Evolutionary conservation across 1,140 invertebrate genomes (phyloP).

Genomic region (Tribolium madens): DNA sequence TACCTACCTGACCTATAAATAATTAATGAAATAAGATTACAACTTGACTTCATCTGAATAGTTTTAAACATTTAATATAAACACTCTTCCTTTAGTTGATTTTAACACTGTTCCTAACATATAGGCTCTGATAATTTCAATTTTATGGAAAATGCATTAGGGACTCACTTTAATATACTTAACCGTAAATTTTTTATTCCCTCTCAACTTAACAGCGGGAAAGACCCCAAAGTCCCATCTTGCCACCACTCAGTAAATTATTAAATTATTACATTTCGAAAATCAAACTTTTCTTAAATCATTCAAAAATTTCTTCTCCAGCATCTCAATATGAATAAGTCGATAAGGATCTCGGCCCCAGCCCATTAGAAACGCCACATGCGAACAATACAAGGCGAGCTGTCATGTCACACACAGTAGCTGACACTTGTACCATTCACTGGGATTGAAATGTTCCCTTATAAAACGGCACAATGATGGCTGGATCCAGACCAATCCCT

Average conservation of each 20-base stretch:
- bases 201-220: not conserved
- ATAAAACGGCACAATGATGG: slow-evolving; percentile 61
- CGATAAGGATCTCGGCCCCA: slow-evolving; percentile 47
- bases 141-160: not conserved
- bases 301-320: not conserved
- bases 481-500: slow-evolving; percentile 63
- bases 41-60: no score
- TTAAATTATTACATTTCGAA: not conserved
- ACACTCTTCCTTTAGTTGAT: no score
- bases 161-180: not conserved
- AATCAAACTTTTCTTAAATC: not conserved
- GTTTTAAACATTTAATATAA: no score
- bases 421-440: slow-evolving; percentile 63
- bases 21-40: no score
- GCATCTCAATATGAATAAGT: slow-evolving; percentile 48
- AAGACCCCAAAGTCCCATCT: not conserved
- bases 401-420: slow-evolving; percentile 65
- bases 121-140: no score
- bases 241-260: not conserved
- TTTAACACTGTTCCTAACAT: no score
- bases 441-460: slow-evolving; percentile 62
- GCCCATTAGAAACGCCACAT: slow-evolving; percentile 57
- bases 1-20: no score
- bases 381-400: slow-evolving; percentile 60
- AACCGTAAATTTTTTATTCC: not conserved